Conservation (phyloP, 1,140 invertebrate genomes). For the Caenorhabditis brenneri region DNA sequence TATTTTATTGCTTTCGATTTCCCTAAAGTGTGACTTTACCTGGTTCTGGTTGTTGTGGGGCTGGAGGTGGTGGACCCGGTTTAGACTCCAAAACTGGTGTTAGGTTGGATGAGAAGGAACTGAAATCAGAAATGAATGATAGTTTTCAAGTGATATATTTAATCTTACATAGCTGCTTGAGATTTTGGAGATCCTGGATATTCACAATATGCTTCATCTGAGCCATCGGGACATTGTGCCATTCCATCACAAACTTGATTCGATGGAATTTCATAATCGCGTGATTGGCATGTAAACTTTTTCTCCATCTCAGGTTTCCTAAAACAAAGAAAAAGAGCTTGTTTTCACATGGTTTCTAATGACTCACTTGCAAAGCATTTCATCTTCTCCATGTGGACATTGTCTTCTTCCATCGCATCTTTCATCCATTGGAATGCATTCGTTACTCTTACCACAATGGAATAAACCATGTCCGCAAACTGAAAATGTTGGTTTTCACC, state of each 20-base stretch:
- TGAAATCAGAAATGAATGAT: neutral
- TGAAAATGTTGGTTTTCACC: slow-evolving; percentile 45
- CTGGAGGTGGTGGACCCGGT: neutral
- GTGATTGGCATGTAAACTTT: slow-evolving; percentile 50
- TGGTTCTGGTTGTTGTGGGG: neutral
- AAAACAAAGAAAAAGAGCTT: slow-evolving; percentile 32
- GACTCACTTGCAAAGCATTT: slow-evolving; percentile 64
- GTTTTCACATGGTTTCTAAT: neutral
- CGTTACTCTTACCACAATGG: slow-evolving; percentile 65
- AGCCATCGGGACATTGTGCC: slow-evolving; percentile 51
- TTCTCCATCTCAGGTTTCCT: slow-evolving; percentile 48
- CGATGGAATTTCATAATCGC: slow-evolving; percentile 44
- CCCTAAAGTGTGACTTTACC: neutral
- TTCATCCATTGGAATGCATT: slow-evolving; percentile 63
- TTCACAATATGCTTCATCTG: slow-evolving; percentile 57
- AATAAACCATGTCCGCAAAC: slow-evolving; percentile 65
- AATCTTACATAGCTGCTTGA: neutral
- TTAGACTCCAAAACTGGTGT: neutral
- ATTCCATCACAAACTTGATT: slow-evolving; percentile 57
- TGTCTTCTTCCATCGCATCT: slow-evolving; percentile 65
- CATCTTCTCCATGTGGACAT: slow-evolving; percentile 68
- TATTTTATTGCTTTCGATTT: neutral
- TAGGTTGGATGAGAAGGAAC: neutral
- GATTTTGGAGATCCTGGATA: slow-evolving; percentile 20
- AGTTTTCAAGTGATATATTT: neutral